A percentile compares a stretch with the other conserved stretches of the same genome.
Conservation (phyloP, 2,797 vertebrate genomes). For the Diplodus puntazzo region DNA sequence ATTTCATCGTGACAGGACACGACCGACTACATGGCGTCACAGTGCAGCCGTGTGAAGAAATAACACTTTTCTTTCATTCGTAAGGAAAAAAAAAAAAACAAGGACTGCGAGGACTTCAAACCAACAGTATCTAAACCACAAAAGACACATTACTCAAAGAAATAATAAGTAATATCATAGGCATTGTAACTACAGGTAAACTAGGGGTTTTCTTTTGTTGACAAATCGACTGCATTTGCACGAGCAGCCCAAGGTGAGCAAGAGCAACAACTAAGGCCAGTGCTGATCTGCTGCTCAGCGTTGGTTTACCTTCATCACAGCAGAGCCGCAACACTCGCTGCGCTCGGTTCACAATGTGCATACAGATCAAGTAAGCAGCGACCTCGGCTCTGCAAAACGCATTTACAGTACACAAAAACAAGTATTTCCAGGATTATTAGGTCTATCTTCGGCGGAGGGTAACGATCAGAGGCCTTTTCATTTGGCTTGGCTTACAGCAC, state of each 20-base stretch:
- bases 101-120: constrained; percentile 46
- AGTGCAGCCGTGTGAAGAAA: constrained; percentile 44
- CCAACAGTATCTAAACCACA: constrained; percentile 67
- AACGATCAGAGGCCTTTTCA: constrained; percentile 67
- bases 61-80: constrained; percentile 32
- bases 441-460: constrained; percentile 74
- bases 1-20: constrained; percentile 38
- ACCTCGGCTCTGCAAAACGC: constrained; percentile 72
- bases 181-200: constrained; percentile 71
- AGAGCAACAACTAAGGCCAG: constrained; percentile 44
- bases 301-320: constrained; percentile 51
- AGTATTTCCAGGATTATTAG: constrained; percentile 89
- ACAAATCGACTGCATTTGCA: constrained; percentile 59
- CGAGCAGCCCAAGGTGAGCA: constrained; percentile 49
- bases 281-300: constrained; percentile 49
- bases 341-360: constrained; percentile 68
- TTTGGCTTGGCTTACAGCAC: constrained; percentile 73
- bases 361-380: constrained; percentile 66
- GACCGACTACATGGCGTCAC: constrained; percentile 38
- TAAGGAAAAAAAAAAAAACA: constrained; percentile 14
- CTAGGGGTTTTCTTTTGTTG: constrained; percentile 29
- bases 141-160: constrained; percentile 62
- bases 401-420: constrained; percentile 87
- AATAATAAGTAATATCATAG: constrained; percentile 66
- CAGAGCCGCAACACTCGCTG: constrained; percentile 39